Conservation (phyloP, 1,140 invertebrate genomes). For the Hyphantria cunea region DNA sequence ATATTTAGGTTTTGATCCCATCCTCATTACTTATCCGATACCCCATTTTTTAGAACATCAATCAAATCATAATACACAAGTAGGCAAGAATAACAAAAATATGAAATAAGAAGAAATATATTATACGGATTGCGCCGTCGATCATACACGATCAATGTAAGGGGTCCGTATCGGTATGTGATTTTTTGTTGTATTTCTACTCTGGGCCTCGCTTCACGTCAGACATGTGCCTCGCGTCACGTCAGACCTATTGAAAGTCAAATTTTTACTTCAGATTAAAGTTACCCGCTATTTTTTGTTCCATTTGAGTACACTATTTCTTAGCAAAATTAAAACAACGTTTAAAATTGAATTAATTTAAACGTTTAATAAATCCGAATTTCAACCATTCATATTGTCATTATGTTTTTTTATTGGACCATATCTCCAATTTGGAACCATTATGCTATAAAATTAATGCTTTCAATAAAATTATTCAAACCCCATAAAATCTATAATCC, state of each 20-base stretch:
- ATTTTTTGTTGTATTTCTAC: slow-evolving; percentile 33
- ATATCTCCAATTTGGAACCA: neutral
- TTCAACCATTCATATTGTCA: too few relatives aligned
- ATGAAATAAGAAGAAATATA: slow-evolving; percentile 32
- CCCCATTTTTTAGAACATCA: slow-evolving; percentile 24
- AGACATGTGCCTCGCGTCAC: neutral
- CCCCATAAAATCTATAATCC: neutral
- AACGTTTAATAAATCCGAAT: too few relatives aligned
- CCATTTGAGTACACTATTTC: too few relatives aligned
- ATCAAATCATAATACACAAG: slow-evolving; percentile 17
- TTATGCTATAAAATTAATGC: neutral
- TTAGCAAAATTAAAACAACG: too few relatives aligned
- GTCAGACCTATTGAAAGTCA: neutral
- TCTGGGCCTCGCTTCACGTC: neutral
- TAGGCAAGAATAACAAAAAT: slow-evolving; percentile 23
- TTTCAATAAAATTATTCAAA: neutral
- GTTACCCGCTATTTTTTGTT: too few relatives aligned
- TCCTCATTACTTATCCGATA: slow-evolving; percentile 10
- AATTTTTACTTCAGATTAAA: neutral
- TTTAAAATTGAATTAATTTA: too few relatives aligned
- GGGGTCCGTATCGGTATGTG: slow-evolving; percentile 32
- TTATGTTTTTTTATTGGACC: neutral
- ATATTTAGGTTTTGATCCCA: slow-evolving; percentile 5
- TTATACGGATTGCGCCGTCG: slow-evolving; percentile 40
- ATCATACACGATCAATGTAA: slow-evolving; percentile 35